phyloP scores from a whole-genome alignment of 2,888 invertebrate genomes.

The Conchocele bisecta region DNA sequence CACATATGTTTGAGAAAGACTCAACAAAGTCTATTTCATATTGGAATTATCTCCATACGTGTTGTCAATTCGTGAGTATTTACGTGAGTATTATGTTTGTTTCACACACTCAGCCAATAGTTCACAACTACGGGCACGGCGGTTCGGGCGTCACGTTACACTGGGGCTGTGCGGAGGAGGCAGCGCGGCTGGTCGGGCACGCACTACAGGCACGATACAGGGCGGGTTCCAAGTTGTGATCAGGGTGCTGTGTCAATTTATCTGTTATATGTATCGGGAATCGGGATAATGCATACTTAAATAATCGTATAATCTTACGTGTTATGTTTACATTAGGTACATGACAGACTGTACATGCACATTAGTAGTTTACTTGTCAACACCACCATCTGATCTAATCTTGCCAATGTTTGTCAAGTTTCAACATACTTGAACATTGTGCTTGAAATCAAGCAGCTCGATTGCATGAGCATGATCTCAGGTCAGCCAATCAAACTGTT shows the following conservation, averaged over 20 bases:
- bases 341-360: too few species aligned
- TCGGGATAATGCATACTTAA: too few species aligned
- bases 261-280: neutral
- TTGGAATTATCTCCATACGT: neutral
- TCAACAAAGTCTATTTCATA: neutral
- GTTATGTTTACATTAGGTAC: too few species aligned
- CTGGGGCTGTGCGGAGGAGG: slow-evolving; percentile 55
- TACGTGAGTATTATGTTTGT: neutral
- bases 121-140: slow-evolving; percentile 57
- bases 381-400: too few species aligned
- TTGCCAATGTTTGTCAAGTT: too few species aligned
- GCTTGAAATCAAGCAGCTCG: too few species aligned
- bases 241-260: neutral
- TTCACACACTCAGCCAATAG: slow-evolving; percentile 29
- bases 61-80: neutral
- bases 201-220: neutral
- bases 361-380: too few species aligned
- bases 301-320: too few species aligned
- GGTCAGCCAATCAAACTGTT: too few species aligned
- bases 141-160: slow-evolving; percentile 51
- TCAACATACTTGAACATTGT: too few species aligned
- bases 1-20: neutral
- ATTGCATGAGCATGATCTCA: too few species aligned
- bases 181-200: slow-evolving; percentile 25
- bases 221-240: neutral